Conservation (phyloP, 2,113 vertebrate species). For the Dromaius novaehollandiae region DNA sequence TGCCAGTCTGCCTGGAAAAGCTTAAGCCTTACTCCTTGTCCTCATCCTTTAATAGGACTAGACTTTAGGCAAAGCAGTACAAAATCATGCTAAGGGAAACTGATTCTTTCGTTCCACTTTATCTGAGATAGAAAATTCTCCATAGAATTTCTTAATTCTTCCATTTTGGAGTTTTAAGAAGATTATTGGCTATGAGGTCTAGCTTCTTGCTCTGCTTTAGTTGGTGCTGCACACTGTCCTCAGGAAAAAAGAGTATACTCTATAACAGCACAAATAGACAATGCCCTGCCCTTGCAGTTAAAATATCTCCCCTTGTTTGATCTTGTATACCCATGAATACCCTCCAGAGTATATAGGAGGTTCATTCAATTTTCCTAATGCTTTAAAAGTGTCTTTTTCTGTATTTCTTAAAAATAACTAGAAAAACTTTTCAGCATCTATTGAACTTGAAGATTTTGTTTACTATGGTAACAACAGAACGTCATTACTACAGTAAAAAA, state of each 20-base stretch:
- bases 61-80: conserved; percentile 43
- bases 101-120: background rate
- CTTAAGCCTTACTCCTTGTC: conserved; percentile 56
- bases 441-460: background rate
- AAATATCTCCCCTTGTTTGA: background rate
- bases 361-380: background rate
- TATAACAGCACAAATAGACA: background rate
- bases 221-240: background rate
- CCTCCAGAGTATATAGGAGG: background rate
- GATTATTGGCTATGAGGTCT: background rate
- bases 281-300: background rate
- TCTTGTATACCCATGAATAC: background rate
- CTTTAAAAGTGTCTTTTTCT: background rate
- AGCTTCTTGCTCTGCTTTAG: background rate
- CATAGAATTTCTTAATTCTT: background rate
- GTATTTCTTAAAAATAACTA: background rate
- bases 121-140: background rate
- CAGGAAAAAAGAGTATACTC: background rate
- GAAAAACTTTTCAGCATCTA: background rate
- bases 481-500: background rate
- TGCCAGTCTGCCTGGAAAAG: conserved; percentile 58
- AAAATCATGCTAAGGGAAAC: background rate
- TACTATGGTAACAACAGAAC: background rate
- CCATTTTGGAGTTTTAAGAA: background rate
- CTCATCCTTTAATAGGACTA: conserved; percentile 71